Evolutionary conservation across 2,113 vertebrate genomes (phyloP).

Genomic region (Hydrochoerus hydrochaeris): DNA sequence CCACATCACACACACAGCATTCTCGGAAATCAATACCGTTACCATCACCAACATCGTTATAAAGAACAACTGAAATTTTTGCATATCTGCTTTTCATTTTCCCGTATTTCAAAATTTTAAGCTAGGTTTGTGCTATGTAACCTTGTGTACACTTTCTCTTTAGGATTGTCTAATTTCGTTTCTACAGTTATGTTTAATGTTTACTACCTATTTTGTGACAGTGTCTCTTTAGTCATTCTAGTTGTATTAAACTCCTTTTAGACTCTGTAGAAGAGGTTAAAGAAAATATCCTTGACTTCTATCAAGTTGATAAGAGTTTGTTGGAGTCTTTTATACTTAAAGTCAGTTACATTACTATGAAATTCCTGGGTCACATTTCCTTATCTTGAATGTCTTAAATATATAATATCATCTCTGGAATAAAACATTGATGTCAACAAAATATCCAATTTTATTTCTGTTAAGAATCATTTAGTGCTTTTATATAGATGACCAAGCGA

Average conservation of each 20-base stretch:
- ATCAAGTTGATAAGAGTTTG: not conserved
- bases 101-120: not conserved
- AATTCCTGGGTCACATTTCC: not conserved
- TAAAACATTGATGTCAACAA: not conserved
- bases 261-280: not conserved
- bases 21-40: not conserved
- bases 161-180: not conserved
- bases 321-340: not conserved
- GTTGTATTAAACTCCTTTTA: not conserved
- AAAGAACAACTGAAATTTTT: not conserved
- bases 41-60: not conserved
- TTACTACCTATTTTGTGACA: not conserved
- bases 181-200: not conserved
- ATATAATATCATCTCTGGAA: not conserved
- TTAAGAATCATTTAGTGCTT: not conserved
- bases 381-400: not conserved
- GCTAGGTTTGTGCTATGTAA: not conserved
- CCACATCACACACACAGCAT: not conserved
- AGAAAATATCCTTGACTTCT: not conserved
- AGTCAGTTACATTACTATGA: not conserved
- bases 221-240: not conserved
- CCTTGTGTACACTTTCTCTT: not conserved
- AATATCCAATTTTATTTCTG: not conserved
- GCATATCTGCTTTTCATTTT: not conserved
- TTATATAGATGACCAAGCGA: not conserved